Evolutionary conservation across 2,797 vertebrate genomes (phyloP), one percentile per base, ranked within the genome.

Genomic region (Lophura swinhoii): DNA sequence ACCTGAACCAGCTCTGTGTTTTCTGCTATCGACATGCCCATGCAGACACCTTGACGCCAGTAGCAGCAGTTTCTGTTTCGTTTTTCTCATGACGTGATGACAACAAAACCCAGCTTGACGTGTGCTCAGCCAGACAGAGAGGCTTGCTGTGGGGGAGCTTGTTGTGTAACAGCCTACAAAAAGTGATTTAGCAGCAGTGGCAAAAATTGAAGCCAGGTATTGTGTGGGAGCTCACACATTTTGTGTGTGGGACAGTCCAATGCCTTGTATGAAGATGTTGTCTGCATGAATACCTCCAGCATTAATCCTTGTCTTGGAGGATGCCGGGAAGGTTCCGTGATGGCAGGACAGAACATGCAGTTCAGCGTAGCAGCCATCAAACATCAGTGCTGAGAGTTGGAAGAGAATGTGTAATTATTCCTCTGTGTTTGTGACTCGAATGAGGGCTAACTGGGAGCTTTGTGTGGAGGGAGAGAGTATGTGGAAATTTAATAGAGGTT

Each of bases 1-100:
- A 31, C 49, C 46, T 2, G 0, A 37, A 53, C 6, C 58, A 68
- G 17, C 6, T 31, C 39, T 31, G 9, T 49, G 33, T 7, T 73
- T 41, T 79, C 39, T 1, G 1, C 37, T 4, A 14, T n/a, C 31
- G 5, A 20, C 17, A 12, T n/a, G 31, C 12, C 3, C 0, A 6
- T 0, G 2, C 31, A 14, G 29, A 24, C 53, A 31, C 4, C 0
- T 24, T 28, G 48, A 31, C 4, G 1, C 23, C 39, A 37, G 44
- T 67, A 31, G 37, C 33, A 39, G 55, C 23, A 78, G 43, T 33
- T 88, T 46, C 63, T 58, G 8, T 37, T 66, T 29, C 0, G 0
- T 9, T 3, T 64, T 86, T 55, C 24, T 56, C 2, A 0, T 1
- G 3, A 12, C 14, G 8, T 5, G 3, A 11, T 15, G 23, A 44